Base-by-base conservation (phyloP, 2,113 vertebrate genomes). In the Melanostigma gelatinosum region DNA sequence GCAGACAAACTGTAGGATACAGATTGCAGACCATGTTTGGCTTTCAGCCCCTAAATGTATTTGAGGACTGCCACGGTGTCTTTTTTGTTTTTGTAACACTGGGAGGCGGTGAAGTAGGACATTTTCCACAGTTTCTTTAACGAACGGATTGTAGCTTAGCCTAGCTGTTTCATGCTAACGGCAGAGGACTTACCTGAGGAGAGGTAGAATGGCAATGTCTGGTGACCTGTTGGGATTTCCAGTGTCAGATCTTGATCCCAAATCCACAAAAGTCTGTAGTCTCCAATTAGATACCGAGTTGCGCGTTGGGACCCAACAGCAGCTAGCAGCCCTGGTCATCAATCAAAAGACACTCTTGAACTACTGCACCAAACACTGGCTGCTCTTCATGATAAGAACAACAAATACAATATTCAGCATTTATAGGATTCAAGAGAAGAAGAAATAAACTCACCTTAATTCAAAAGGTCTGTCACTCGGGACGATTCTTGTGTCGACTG, bases 181-280 rank as follows among this genome's bases (percentile, higher is more conserved):
- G 42, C 55, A 70, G 20, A 8, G 36, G 5, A 62, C 44, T 79
- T 69, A 95, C 94, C 94, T 83, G n/a, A 94, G 52, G 34, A 93
- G 73, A 22, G 93, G 93, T 2, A 94, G 77, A 10, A 89, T 88
- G 42, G 82, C 87, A 7, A 86, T 63, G 15, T 84, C 82, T 48
- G 93, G 95, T 4, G 93, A 93, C 27, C 50, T 73, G 88, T 95
- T 94, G 16, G 93, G 92, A 48, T 83, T 1, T 15, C 55, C 6
- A 0, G 94, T 94, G 80, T 95, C 95, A 7, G 94, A 94, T 85
- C 95, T 88, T 22, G 1, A 74, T 61, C 94, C 94, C 65, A 95
- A 85, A 86, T 95, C 93, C 67, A 95, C 74, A 2, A 67, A 16
- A 36, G 91, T 86, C n/a, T 76, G 27, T 0, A 92, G 32, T 1